phyloP scores from a whole-genome alignment of 2,888 invertebrate species.

The Drosophila mettleri region DNA sequence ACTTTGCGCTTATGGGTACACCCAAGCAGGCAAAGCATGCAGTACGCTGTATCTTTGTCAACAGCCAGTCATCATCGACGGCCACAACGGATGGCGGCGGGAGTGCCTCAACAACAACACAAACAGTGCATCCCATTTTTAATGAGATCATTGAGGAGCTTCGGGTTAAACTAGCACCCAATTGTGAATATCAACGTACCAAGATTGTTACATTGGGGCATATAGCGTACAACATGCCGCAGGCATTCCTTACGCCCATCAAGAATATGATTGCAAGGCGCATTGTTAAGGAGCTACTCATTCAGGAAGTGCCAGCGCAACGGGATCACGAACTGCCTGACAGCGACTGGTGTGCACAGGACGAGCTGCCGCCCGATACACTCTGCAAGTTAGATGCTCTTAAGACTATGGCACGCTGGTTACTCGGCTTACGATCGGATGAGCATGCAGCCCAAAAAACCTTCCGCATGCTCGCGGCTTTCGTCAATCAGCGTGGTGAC shows the following conservation, averaged over 20 bases:
- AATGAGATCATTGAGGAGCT: slow-evolving; percentile 93
- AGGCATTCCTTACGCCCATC: slow-evolving; percentile 94
- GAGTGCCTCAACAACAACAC: slow-evolving; percentile 66
- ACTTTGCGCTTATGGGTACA: slow-evolving; percentile 94
- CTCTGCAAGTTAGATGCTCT: slow-evolving; percentile 96
- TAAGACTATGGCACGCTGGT: slow-evolving; percentile 98
- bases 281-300: slow-evolving; percentile 97
- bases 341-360: slow-evolving; percentile 92
- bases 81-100: slow-evolving; percentile 59
- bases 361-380: slow-evolving; percentile 95
- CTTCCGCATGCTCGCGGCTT: slow-evolving; percentile 96
- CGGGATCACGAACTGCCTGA: slow-evolving; percentile 83
- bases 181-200: slow-evolving; percentile 94
- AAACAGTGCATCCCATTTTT: slow-evolving; percentile 89
- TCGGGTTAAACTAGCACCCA: slow-evolving; percentile 90
- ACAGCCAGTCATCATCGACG: slow-evolving; percentile 86
- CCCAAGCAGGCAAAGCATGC: slow-evolving; percentile 99
- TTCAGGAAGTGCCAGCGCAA: slow-evolving; percentile 90
- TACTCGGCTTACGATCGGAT: slow-evolving; percentile 95
- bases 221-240: slow-evolving; percentile 96
- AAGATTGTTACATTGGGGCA: slow-evolving; percentile 97
- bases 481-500: slow-evolving; percentile 96
- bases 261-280: slow-evolving; percentile 97
- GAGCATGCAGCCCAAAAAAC: slow-evolving; percentile 96
- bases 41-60: slow-evolving; percentile 94